Evolutionary conservation across 2,888 invertebrate species (phyloP).

Genomic region (Harmothoe impar): DNA sequence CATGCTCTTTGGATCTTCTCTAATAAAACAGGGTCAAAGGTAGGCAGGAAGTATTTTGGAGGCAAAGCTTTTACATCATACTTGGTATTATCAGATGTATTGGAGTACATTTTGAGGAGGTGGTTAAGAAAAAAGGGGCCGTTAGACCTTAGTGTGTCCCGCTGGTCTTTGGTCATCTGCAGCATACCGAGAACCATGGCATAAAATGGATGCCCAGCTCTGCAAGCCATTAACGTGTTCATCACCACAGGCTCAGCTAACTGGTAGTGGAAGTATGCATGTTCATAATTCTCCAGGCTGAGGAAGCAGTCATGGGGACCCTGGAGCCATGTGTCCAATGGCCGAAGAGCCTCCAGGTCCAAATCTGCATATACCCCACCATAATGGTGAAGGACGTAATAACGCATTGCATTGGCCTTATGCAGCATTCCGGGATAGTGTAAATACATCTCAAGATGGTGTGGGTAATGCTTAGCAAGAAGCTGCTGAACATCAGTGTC

Average conservation of each 20-base stretch:
- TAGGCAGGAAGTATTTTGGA: slow-evolving; percentile 38
- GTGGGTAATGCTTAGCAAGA: slow-evolving; percentile 29
- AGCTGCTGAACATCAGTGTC: not conserved
- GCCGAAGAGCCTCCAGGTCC: slow-evolving; percentile 29
- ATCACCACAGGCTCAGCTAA: not conserved
- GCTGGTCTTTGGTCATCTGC: not conserved
- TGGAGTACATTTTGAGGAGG: not conserved
- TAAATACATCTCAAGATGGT: not conserved
- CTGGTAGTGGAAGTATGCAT: slow-evolving; percentile 43
- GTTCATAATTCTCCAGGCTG: slow-evolving; percentile 41
- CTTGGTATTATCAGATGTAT: not conserved
- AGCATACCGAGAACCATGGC: not conserved
- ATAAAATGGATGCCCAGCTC: slow-evolving; percentile 28
- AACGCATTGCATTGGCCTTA: slow-evolving; percentile 39
- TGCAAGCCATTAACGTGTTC: slow-evolving; percentile 47
- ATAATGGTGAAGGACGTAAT: slow-evolving; percentile 37
- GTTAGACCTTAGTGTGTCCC: not conserved
- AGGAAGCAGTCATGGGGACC: slow-evolving; percentile 32
- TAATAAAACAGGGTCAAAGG: slow-evolving; percentile 39
- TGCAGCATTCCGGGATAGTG: not conserved
- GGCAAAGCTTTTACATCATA: not conserved
- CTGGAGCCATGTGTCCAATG: slow-evolving; percentile 1
- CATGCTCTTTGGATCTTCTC: slow-evolving; percentile 34
- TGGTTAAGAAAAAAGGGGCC: slow-evolving; percentile 37
- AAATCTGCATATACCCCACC: slow-evolving; percentile 49